Conservation (phyloP, 2,888 invertebrate genomes). For the Leucoptera coffeella region DNA sequence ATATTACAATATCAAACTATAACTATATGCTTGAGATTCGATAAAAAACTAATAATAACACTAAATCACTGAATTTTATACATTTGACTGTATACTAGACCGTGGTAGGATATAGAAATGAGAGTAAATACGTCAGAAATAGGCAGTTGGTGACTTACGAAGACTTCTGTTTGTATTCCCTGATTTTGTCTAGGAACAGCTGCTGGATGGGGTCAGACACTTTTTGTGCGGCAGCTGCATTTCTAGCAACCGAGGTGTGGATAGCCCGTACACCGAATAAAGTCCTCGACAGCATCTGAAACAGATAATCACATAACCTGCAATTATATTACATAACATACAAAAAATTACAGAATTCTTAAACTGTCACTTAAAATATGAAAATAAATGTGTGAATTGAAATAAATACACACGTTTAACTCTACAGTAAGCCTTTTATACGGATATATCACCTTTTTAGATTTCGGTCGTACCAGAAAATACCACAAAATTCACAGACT, state of each 20-base stretch:
- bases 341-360: constrained; percentile 2
- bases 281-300: constrained; percentile 54
- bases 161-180: constrained; percentile 84
- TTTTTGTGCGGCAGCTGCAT: constrained; percentile 69
- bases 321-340: too few species aligned
- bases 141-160: too few species aligned
- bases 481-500: too few species aligned
- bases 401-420: background rate
- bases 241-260: constrained; percentile 53
- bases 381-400: background rate
- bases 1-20: too few species aligned
- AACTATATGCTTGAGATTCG: too few species aligned
- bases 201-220: constrained; percentile 88
- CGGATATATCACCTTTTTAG: constrained; percentile 1
- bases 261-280: constrained; percentile 40
- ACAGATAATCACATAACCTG: constrained; percentile 34
- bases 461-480: too few species aligned
- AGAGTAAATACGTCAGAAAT: too few species aligned
- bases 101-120: too few species aligned
- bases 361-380: background rate
- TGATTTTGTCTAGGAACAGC: constrained; percentile 86
- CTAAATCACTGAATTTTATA: too few species aligned
- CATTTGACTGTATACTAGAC: too few species aligned
- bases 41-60: too few species aligned
- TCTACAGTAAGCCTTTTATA: background rate